phyloP scores from a whole-genome alignment of 2,888 invertebrate species.

The Standfussiana lucernea region DNA sequence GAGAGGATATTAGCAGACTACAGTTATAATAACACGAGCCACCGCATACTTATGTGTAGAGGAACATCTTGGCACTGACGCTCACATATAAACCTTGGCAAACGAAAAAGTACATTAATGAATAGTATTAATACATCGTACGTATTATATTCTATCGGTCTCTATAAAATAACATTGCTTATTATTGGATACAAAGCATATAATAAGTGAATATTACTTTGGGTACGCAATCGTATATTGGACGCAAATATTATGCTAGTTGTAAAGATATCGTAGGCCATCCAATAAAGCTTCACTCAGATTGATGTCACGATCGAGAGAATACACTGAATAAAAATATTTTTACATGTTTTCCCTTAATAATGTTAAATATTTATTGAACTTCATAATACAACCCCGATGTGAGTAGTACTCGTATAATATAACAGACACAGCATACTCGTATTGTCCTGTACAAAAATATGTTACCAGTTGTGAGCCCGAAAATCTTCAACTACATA shows the following conservation, averaged over 20 bases:
- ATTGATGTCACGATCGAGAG: slow-evolving; percentile 18
- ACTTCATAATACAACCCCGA: slow-evolving; percentile 21
- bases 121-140: slow-evolving; percentile 30
- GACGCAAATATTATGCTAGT: neutral
- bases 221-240: slow-evolving; percentile 13
- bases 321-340: slow-evolving; percentile 5
- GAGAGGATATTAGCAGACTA: slow-evolving; percentile 61
- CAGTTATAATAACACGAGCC: slow-evolving; percentile 56
- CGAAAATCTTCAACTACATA: slow-evolving; percentile 66
- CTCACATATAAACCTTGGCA: slow-evolving; percentile 31
- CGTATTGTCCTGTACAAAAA: slow-evolving; percentile 45
- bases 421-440: slow-evolving; percentile 28
- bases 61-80: slow-evolving; percentile 38
- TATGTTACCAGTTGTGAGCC: slow-evolving; percentile 49
- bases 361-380: slow-evolving; percentile 17
- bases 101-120: slow-evolving; percentile 43
- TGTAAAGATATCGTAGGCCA: slow-evolving; percentile 2
- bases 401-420: slow-evolving; percentile 22
- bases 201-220: slow-evolving; percentile 8
- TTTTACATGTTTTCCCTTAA: neutral
- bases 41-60: slow-evolving; percentile 33
- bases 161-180: slow-evolving; percentile 19
- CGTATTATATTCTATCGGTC: slow-evolving; percentile 17
- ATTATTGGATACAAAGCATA: slow-evolving; percentile 9
- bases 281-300: slow-evolving; percentile 17